Evolutionary conservation across 1,140 invertebrate genomes (phyloP).

Genomic region (Cephus cinctus): DNA sequence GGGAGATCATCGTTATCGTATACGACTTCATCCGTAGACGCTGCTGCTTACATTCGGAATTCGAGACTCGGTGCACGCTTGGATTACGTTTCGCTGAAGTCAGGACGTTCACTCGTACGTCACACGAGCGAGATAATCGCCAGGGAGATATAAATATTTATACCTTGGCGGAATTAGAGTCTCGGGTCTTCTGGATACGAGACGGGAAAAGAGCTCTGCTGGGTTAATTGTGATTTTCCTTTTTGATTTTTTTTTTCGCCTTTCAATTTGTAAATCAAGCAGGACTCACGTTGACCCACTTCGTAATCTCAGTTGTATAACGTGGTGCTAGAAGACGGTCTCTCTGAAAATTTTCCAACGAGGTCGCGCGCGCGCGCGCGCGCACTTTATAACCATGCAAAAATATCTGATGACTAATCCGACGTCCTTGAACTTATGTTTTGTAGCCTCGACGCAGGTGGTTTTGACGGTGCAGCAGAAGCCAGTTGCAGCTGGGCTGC

Average conservation of each 20-base stretch:
- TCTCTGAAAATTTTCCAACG: neutral
- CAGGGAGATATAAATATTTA: neutral
- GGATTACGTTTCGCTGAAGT: neutral
- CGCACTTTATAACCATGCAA: too few relatives aligned
- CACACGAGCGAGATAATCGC: neutral
- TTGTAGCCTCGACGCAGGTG: conserved; percentile 65
- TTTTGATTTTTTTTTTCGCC: neutral
- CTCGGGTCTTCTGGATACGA: neutral
- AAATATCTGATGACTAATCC: too few relatives aligned
- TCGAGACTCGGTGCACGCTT: too few relatives aligned
- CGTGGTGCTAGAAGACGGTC: neutral
- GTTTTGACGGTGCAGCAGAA: conserved; percentile 64
- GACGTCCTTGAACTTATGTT: too few relatives aligned
- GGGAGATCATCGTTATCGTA: too few relatives aligned
- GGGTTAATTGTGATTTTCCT: too few relatives aligned
- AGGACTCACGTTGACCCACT: neutral
- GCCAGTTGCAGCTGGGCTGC: conserved; percentile 34
- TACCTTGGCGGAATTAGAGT: neutral
- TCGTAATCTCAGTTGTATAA: conserved; percentile 1
- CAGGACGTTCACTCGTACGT: neutral
- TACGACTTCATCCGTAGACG: too few relatives aligned
- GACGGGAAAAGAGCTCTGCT: neutral
- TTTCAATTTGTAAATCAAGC: neutral
- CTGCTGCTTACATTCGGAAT: too few relatives aligned
- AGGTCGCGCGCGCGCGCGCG: too few relatives aligned